Evolutionary conservation across 2,113 vertebrate genomes (phyloP), one percentile per base, ranked within the genome.

Genomic region (Gasterosteus nipponicus): DNA sequence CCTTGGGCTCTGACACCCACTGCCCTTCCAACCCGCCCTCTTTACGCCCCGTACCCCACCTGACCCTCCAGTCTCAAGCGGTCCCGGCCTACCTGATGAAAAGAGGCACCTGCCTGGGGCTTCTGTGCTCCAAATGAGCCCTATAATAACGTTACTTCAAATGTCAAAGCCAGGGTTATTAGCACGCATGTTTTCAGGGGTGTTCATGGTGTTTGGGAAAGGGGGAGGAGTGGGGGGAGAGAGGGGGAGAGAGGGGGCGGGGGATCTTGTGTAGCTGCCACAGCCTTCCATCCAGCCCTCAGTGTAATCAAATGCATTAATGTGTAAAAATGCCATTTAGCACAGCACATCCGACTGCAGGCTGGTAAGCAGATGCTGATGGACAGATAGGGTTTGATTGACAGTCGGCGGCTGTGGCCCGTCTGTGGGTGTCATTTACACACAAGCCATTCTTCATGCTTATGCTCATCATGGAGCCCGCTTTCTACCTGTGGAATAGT

Each of bases 311-410:
- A 91, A 93, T 89, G 88, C 90, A 91, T 89, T 93, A 92, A 90
- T 92, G 92, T 93, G 91, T 92, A 92, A 93, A 93, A 92, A 93
- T 91, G 90, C 86, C 91, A 93, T 91, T 94, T 92, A 92, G 82
- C 91, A 85, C 90, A 83, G 86, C 73, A 69, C 71, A 74, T 80
- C 72, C 61, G 68, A 90, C 89, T 90, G 81, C 85, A 80, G 92
- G 90, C 88, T 90, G 78, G 62, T 89, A 82, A 78, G 87, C 64
- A 70, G 87, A 87, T 18, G 51, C 80, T 88, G 84, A 88, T 89
- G 66, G 87, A 89, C 80, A 64, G 83, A 89, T 82, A 74, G 57
- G 51, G 19, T 87, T 87, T 92, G 91, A 93, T 79, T 91, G 91
- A 91, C 91, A 89, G 89, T 78, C 81, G 16, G 82, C 69, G 76